These are phyloP conservation scores for Fukomys damarensis DNA, from an alignment of 2,113 vertebrate species.

Conservation along the genomic window DNA sequence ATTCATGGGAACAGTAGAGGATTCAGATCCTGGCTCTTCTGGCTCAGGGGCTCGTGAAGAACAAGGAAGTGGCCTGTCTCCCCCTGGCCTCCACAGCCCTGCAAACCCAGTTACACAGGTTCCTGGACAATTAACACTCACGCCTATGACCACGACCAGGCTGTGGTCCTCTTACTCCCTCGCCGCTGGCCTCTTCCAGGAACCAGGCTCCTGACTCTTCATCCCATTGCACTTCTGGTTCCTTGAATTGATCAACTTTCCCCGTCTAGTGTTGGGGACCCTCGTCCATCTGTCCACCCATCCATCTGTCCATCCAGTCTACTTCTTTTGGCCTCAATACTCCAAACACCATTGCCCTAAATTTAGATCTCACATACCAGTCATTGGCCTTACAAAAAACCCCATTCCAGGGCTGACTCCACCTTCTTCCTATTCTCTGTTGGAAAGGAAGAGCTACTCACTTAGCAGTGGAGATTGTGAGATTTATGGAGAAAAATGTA, in stretches of 20 bases:
- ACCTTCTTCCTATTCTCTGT: background rate
- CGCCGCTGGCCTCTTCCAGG: background rate
- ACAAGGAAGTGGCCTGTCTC: background rate
- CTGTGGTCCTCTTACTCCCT: fast-evolving
- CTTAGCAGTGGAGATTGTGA: background rate
- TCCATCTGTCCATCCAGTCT: background rate
- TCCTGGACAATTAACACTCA: background rate
- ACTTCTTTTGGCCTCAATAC: background rate
- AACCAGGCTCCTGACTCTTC: background rate
- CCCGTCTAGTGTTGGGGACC: background rate
- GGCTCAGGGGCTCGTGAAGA: background rate
- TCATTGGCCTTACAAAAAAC: background rate
- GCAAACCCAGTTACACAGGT: background rate
- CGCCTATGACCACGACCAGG: background rate
- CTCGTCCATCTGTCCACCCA: background rate
- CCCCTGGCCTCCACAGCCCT: background rate
- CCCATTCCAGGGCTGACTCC: background rate
- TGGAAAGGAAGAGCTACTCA: background rate
- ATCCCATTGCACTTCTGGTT: background rate
- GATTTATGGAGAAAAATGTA: background rate
- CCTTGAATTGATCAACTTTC: background rate
- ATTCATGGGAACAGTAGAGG: background rate
- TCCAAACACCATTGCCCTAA: background rate
- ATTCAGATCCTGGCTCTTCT: background rate
- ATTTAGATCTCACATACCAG: background rate